Percentiles rank a stretch among this genome's conserved stretches.
Evolutionary conservation across 2,113 vertebrate genomes (phyloP).

Genomic region (Mormyrus lacerda): DNA sequence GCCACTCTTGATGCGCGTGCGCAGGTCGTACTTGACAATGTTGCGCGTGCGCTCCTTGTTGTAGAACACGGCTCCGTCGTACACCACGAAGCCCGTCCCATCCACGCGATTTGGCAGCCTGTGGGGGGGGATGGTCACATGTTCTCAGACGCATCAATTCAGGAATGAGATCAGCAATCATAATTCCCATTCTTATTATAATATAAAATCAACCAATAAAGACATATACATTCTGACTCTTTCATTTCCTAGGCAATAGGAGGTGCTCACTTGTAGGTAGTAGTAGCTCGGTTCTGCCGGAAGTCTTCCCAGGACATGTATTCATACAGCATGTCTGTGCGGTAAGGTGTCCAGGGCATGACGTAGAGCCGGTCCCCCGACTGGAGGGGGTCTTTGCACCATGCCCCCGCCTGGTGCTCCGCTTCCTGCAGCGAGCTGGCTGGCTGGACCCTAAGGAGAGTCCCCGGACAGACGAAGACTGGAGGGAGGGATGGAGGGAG

Average conservation of each 20-base stretch:
- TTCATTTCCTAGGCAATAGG: background rate
- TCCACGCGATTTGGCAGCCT: slow-evolving; percentile 87
- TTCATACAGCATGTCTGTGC: slow-evolving; percentile 85
- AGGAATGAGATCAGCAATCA: background rate
- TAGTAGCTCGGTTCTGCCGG: slow-evolving; percentile 73
- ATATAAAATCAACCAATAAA: background rate
- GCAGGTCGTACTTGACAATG: slow-evolving; percentile 86
- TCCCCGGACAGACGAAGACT: slow-evolving; percentile 93
- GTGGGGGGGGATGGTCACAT: slow-evolving; percentile 8
- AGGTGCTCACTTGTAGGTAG: slow-evolving; percentile 74
- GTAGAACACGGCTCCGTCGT: slow-evolving; percentile 90
- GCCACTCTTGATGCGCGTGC: slow-evolving; percentile 90
- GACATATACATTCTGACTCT: background rate
- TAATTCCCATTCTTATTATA: background rate
- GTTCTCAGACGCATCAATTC: background rate
- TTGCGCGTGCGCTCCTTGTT: slow-evolving; percentile 93
- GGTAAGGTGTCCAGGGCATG: slow-evolving; percentile 92
- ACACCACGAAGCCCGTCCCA: slow-evolving; percentile 88
- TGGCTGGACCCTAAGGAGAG: slow-evolving; percentile 73
- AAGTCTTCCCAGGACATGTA: slow-evolving; percentile 89
- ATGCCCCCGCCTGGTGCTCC: slow-evolving; percentile 84
- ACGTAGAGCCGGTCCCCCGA: slow-evolving; percentile 87
- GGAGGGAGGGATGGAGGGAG: slow-evolving; percentile 35
- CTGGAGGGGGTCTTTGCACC: slow-evolving; percentile 93
- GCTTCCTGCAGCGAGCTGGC: slow-evolving; percentile 80